These are phyloP conservation scores for Turdus rufiventris DNA, from an alignment of 2,113 vertebrate genomes.

Conservation along the genomic window DNA sequence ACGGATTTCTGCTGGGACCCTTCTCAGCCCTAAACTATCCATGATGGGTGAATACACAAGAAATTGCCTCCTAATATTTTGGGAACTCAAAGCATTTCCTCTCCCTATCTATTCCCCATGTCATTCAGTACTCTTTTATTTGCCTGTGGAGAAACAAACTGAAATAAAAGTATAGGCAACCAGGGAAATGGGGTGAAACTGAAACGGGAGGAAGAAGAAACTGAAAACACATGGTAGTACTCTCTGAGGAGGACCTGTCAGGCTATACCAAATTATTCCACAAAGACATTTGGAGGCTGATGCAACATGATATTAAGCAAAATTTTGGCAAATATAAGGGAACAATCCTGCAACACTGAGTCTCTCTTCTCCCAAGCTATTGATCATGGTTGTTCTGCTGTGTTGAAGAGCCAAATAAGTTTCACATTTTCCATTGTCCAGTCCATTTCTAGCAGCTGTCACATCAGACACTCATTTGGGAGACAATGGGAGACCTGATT, in stretches of 20 bases:
- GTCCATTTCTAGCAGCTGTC: not conserved
- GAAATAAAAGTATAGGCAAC: not conserved
- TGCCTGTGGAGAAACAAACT: not conserved
- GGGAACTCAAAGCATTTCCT: not conserved
- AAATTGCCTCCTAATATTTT: not conserved
- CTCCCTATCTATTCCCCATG: not conserved
- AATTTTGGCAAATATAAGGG: not conserved
- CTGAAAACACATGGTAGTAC: not conserved
- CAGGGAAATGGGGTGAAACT: not conserved
- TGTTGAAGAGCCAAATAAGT: not conserved
- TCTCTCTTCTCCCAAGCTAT: not conserved
- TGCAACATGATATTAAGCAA: not conserved
- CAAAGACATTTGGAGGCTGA: not conserved
- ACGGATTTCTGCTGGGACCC: not conserved
- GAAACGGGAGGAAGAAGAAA: not conserved
- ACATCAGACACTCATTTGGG: not conserved
- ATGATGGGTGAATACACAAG: accelerated
- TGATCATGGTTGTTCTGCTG: not conserved
- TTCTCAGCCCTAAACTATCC: not conserved
- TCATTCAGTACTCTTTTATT: not conserved
- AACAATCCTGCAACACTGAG: not conserved
- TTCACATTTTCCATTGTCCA: not conserved
- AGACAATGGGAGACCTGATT: not conserved
- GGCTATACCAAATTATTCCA: not conserved
- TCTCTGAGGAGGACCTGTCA: not conserved